Conservation (phyloP, 2,888 invertebrate genomes). For the Anodontia alba region DNA sequence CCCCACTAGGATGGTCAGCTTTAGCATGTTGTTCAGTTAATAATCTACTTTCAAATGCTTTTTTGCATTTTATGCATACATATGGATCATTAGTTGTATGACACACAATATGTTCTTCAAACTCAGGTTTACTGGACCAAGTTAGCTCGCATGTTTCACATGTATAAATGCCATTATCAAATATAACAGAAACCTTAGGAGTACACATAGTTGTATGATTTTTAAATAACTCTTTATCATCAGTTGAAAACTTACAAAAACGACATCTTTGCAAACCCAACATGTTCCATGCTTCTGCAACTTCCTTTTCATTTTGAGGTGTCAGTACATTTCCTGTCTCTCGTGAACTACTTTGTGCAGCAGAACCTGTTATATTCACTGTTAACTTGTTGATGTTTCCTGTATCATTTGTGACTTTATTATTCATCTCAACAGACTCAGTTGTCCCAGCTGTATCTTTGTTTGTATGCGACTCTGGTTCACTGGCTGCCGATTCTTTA, state of each 20-base stretch:
- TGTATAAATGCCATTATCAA: conserved; percentile 19
- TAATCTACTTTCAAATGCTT: conserved; percentile 54
- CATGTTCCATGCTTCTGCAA: conserved; percentile 37
- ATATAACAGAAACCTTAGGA: conserved; percentile 10
- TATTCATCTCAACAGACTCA: not conserved
- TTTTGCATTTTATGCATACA: conserved; percentile 64
- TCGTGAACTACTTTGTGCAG: not conserved
- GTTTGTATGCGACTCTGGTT: too few species aligned
- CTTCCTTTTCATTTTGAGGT: conserved; percentile 16
- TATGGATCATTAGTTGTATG: conserved; percentile 63
- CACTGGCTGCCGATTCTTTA: too few species aligned
- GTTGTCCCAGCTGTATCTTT: too few species aligned
- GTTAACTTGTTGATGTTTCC: not conserved
- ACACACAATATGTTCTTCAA: conserved; percentile 69
- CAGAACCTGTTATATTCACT: too few species aligned
- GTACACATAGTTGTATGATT: conserved; percentile 56
- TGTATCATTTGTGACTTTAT: not conserved
- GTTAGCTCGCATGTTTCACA: conserved; percentile 41
- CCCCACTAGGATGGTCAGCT: conserved; percentile 53
- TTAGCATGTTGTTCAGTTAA: conserved; percentile 65
- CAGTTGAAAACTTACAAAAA: conserved; percentile 64
- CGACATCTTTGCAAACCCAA: conserved; percentile 58
- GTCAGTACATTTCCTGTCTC: not conserved
- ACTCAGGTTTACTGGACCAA: conserved; percentile 51
- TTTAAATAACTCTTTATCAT: conserved; percentile 51